Conservation (phyloP, 2,888 invertebrate species). For the Diabrotica balteata region DNA sequence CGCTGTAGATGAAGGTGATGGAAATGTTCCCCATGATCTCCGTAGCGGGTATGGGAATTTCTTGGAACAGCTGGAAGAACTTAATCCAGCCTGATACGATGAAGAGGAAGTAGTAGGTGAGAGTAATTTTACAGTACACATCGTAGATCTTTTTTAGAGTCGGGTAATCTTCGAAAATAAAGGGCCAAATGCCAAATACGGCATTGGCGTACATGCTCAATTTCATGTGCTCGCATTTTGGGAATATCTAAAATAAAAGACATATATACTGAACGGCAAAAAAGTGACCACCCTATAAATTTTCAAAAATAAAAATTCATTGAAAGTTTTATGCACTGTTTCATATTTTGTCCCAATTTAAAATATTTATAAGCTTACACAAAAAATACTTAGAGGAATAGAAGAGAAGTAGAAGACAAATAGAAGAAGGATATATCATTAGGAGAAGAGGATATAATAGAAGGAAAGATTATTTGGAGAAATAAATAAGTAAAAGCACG, state of each 20-base stretch:
- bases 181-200: constrained; percentile 33
- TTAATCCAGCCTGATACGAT: constrained; percentile 29
- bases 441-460: no score
- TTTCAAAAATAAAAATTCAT: no score
- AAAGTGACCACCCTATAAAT: not conserved
- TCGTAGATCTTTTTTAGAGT: constrained; percentile 25
- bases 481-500: no score
- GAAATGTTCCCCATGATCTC: constrained; percentile 39
- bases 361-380: no score
- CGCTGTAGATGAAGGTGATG: constrained; percentile 33
- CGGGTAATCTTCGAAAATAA: constrained; percentile 32
- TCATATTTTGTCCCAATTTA: no score
- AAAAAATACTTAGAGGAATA: no score
- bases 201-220: constrained; percentile 33
- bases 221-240: constrained; percentile 32
- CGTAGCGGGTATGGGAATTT: constrained; percentile 19
- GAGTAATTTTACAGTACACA: constrained; percentile 28
- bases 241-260: constrained; percentile 32
- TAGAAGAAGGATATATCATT: no score
- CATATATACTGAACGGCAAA: not conserved
- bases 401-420: no score
- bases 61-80: constrained; percentile 23
- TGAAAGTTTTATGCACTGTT: no score
- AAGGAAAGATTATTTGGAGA: no score
- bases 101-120: constrained; percentile 24